Evolutionary conservation across 1,140 invertebrate genomes (phyloP).

Genomic region (Heliconius hewitsoni): DNA sequence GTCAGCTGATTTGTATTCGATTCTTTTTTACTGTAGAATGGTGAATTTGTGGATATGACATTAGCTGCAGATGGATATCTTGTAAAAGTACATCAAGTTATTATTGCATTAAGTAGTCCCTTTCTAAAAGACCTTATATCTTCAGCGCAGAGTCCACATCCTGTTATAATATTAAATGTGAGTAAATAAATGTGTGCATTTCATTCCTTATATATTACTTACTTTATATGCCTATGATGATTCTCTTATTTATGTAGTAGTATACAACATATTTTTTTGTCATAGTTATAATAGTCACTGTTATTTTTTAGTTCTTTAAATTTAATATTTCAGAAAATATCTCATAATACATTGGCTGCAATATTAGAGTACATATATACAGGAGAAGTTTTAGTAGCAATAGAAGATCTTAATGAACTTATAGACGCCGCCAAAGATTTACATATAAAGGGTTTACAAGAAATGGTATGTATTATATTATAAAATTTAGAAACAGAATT

Average conservation of each 20-base stretch:
- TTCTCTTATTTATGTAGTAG: neutral
- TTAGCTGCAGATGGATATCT: constrained; percentile 88
- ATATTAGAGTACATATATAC: constrained; percentile 69
- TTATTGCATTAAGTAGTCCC: constrained; percentile 87
- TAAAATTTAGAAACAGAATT: neutral
- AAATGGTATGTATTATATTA: constrained; percentile 54
- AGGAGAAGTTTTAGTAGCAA: constrained; percentile 59
- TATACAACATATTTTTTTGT: neutral
- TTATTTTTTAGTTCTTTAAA: neutral
- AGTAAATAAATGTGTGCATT: constrained; percentile 36
- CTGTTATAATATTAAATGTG: constrained; percentile 86
- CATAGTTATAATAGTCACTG: too few relatives aligned
- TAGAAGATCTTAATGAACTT: constrained; percentile 56
- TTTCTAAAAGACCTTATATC: constrained; percentile 89
- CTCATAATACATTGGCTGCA: constrained; percentile 53
- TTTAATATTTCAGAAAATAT: constrained; percentile 59
- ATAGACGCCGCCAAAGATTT: constrained; percentile 60
- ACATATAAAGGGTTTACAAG: constrained; percentile 65
- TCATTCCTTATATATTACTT: too few relatives aligned
- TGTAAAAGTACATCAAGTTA: constrained; percentile 88
- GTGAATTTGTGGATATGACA: constrained; percentile 89
- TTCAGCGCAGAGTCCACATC: constrained; percentile 89
- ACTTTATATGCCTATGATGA: neutral
- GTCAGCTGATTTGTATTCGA: neutral
- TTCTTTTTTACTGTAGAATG: constrained; percentile 75